Conservation (phyloP, 2,113 vertebrate genomes). For the Cacatua alba region DNA sequence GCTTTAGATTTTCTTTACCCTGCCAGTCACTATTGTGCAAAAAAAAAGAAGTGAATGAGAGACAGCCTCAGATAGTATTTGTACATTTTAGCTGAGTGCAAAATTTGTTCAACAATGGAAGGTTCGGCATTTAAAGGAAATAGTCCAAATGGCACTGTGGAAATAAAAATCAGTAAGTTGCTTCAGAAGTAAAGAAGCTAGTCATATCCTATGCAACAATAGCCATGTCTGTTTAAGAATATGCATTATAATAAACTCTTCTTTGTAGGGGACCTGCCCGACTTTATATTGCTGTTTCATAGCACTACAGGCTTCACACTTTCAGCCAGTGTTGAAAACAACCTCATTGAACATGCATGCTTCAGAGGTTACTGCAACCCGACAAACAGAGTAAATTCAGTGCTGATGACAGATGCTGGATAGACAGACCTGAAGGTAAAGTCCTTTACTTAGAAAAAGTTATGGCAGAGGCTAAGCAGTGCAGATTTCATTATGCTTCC, state of each 20-base stretch:
- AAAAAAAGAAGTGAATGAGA: neutral
- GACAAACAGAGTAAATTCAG: neutral
- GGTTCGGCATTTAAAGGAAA: neutral
- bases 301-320: neutral
- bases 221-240: neutral
- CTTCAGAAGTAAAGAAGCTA: neutral
- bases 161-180: neutral
- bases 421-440: neutral
- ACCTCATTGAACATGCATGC: neutral
- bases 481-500: neutral
- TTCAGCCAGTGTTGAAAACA: neutral
- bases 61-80: neutral
- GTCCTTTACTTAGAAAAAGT: neutral
- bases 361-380: neutral
- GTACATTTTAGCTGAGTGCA: neutral
- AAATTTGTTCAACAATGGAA: neutral
- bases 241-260: neutral
- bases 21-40: fast-evolving
- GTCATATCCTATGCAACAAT: neutral
- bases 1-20: neutral
- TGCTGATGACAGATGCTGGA: neutral
- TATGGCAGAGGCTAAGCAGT: neutral
- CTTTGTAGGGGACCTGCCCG: neutral
- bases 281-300: neutral
- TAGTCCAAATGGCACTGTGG: neutral